These are phyloP conservation scores for Bubo bubo DNA, from an alignment of 2,113 vertebrate species.

Conservation along the genomic window DNA sequence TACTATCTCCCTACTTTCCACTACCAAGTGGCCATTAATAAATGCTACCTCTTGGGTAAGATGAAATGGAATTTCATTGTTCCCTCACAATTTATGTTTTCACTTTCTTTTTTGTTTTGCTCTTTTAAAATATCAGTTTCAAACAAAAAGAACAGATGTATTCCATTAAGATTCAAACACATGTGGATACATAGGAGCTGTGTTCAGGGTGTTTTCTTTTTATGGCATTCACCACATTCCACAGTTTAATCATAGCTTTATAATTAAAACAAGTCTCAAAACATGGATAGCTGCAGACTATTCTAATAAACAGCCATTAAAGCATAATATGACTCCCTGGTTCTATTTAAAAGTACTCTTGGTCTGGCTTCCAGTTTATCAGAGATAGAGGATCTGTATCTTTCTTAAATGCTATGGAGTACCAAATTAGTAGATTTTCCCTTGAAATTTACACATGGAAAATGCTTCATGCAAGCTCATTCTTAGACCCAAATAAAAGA, in stretches of 20 bases:
- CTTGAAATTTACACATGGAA: not conserved
- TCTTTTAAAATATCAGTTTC: slow-evolving; percentile 32
- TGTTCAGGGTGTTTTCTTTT: not conserved
- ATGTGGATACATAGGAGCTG: not conserved
- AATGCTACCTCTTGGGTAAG: slow-evolving; percentile 4
- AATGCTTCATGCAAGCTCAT: not conserved
- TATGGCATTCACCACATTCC: not conserved
- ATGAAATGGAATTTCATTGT: slow-evolving; percentile 18
- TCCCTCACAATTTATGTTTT: slow-evolving; percentile 11
- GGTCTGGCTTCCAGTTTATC: not conserved
- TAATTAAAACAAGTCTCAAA: slow-evolving; percentile 51
- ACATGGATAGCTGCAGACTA: slow-evolving; percentile 20
- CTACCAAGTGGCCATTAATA: slow-evolving; percentile 42
- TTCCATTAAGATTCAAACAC: slow-evolving; percentile 30
- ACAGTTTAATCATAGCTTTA: slow-evolving; percentile 27
- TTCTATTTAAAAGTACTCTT: not conserved
- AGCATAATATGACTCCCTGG: not conserved
- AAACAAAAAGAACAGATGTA: not conserved
- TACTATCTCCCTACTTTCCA: not conserved
- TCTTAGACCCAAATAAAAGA: not conserved
- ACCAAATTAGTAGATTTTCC: not conserved
- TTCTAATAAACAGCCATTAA: slow-evolving; percentile 43
- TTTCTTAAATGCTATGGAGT: not conserved
- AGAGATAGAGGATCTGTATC: not conserved
- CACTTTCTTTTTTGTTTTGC: not conserved